Percentiles rank a stretch among this genome's conserved stretches.
Conservation (phyloP, 2,113 vertebrate species). For the Carlito syrichta region DNA sequence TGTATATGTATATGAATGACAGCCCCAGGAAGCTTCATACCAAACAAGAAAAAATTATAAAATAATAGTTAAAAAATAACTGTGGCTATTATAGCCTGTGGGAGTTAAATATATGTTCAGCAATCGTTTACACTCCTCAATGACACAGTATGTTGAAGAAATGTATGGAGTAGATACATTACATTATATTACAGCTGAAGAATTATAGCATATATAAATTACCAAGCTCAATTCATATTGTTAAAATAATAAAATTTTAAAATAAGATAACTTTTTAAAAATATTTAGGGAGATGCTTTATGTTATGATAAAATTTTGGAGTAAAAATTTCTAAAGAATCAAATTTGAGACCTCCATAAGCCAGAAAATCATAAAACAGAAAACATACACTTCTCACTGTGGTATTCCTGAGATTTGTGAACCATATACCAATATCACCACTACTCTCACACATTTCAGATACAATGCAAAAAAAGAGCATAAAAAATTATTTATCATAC, state of each 20-base stretch:
- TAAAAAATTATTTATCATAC: not conserved
- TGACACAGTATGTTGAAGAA: not conserved
- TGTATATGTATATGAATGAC: not conserved
- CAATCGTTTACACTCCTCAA: not conserved
- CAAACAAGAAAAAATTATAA: too few species aligned
- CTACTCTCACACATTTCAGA: not conserved
- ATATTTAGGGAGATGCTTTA: not conserved
- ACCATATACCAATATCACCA: not conserved
- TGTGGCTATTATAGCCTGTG: too few species aligned
- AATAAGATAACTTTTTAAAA: not conserved
- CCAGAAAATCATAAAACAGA: not conserved
- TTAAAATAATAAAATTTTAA: not conserved
- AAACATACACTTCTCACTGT: not conserved
- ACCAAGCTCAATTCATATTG: not conserved
- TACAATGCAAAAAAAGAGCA: not conserved
- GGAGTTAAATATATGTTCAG: not conserved
- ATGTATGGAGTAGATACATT: not conserved
- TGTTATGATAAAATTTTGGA: not conserved
- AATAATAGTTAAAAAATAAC: not conserved
- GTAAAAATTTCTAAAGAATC: not conserved
- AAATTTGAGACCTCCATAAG: not conserved
- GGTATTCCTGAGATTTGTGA: not conserved
- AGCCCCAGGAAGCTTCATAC: not conserved
- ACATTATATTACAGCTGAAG: not conserved
- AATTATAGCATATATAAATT: not conserved